Conservation (phyloP, 2,113 vertebrate genomes). For the Ammodytes marinus region DNA sequence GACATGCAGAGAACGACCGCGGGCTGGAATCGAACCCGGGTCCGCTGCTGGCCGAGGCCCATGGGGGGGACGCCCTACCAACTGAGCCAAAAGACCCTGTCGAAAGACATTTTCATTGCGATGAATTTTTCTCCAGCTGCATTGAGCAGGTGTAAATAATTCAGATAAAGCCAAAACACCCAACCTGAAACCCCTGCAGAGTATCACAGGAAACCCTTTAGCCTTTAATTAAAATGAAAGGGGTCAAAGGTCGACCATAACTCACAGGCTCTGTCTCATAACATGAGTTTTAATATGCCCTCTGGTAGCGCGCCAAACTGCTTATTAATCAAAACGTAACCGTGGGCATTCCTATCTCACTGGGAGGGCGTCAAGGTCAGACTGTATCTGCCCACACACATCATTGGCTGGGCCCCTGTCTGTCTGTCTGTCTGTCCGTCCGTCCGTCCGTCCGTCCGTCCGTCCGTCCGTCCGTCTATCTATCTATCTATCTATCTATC, state of each 20-base stretch:
- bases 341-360: not conserved
- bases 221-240: not conserved
- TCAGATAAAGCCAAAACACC: not conserved
- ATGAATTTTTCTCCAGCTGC: not conserved
- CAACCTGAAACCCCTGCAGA: not conserved
- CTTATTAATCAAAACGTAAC: constrained; percentile 16
- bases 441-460: no score
- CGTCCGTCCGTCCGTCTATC: no score
- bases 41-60: no score
- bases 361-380: constrained; percentile 1
- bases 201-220: not conserved
- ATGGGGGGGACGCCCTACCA: no score
- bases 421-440: no score
- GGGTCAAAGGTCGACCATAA: constrained; percentile 13
- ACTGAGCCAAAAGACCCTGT: no score
- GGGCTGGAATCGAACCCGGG: no score
- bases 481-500: no score
- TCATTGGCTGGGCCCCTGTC: no score
- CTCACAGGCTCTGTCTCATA: not conserved
- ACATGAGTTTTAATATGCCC: not conserved
- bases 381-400: no score
- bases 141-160: not conserved
- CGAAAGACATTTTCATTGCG: no score
- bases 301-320: constrained; percentile 14
- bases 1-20: no score